Conservation (phyloP, 2,113 vertebrate species). For the Anoura caudifer region DNA sequence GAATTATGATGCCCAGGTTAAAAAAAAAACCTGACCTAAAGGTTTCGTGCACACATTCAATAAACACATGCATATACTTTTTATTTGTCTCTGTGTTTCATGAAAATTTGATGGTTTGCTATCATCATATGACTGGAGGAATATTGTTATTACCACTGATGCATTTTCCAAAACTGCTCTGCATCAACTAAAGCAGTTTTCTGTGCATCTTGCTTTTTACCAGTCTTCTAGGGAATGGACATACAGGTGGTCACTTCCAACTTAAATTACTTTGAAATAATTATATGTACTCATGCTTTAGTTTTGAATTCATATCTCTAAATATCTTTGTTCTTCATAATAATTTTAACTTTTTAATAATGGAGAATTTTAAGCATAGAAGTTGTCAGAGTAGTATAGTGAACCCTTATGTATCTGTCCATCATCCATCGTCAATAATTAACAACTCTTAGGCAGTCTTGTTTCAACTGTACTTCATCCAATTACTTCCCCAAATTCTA, state of each 20-base stretch:
- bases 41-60: background rate
- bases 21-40: background rate
- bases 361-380: background rate
- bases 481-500: background rate
- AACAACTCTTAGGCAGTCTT: background rate
- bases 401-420: background rate
- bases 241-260: background rate
- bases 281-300: background rate
- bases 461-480: background rate
- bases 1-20: background rate
- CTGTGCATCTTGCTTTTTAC: background rate
- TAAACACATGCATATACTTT: background rate
- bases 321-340: conserved; percentile 7
- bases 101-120: background rate
- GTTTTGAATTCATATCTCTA: background rate
- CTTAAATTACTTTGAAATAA: background rate
- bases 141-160: background rate
- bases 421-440: background rate
- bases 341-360: background rate
- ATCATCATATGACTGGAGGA: background rate
- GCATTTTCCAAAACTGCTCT: background rate
- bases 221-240: background rate
- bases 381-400: background rate
- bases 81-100: background rate
- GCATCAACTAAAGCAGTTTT: background rate